These are phyloP conservation scores for Halichoeres trimaculatus DNA, from an alignment of 2,113 vertebrate species.

Conservation along the genomic window DNA sequence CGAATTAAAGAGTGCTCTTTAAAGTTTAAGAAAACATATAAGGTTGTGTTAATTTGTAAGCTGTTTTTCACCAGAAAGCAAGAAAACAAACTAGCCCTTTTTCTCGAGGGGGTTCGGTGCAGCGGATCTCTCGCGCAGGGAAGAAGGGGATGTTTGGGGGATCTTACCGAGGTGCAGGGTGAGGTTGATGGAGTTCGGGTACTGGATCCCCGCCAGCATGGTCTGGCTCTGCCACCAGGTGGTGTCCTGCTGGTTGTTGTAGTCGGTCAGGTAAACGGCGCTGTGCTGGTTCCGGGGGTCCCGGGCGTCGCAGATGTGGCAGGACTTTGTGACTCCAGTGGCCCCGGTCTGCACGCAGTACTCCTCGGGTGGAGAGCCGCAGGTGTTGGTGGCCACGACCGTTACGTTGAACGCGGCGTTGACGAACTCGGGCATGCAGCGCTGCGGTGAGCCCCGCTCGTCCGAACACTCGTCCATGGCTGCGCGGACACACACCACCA, in stretches of 20 bases:
- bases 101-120: fast-evolving
- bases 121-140: neutral
- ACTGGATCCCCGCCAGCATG: conserved; percentile 97
- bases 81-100: fast-evolving
- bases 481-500: conserved; percentile 65
- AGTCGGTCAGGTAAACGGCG: conserved; percentile 94
- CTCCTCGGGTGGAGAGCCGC: conserved; percentile 94
- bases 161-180: conserved; percentile 95
- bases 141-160: neutral
- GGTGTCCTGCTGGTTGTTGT: conserved; percentile 96
- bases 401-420: conserved; percentile 97
- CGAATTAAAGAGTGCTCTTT: neutral
- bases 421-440: conserved; percentile 98
- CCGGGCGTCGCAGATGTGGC: conserved; percentile 94
- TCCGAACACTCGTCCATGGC: conserved; percentile 94
- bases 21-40: fast-evolving
- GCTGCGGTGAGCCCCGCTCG: conserved; percentile 85
- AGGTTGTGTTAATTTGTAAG: fast-evolving
- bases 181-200: conserved; percentile 94
- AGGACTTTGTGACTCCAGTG: conserved; percentile 98
- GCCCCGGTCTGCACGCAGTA: conserved; percentile 99
- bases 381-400: conserved; percentile 96
- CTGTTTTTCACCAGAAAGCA: fast-evolving
- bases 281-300: conserved; percentile 91
- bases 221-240: conserved; percentile 99